Base-by-base conservation (phyloP, 2,113 vertebrate genomes). In the Uria lomvia region DNA sequence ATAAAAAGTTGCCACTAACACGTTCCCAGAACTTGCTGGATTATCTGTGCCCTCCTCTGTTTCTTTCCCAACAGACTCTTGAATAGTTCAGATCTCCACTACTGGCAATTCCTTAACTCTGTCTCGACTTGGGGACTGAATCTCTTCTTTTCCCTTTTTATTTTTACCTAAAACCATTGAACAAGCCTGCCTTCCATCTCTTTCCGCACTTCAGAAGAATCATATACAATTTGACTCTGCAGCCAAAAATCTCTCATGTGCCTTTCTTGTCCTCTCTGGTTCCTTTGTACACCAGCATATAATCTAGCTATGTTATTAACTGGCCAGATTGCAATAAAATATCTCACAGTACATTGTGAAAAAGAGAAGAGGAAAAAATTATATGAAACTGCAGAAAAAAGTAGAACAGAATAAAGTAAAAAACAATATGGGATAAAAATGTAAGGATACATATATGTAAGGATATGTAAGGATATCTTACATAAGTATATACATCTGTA, bases 21-120 rank as follows among this genome's bases (percentile, higher is more conserved):
- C 27, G 21, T 96, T 93, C 70, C 90, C 87, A 96, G 84, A 96
- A 92, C 81, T 50, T 88, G 32, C 26, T 91, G 75, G 55, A 58
- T 92, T 47, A 59, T 65, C 38, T 30, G 2, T 47, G 26, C 47
- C n/a, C n/a, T 82, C 34, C 43, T 75, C 77, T 86, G 15, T 74
- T 86, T 94, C 49, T 88, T 83, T 92, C 72, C 65, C 73, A 92
- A 74, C 6, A 72, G 40, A 52, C 38, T 87, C 9, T 42, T 81
- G 26, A 85, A 60, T 38, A 80, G 58, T 47, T 82, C 40, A 66
- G 20, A 19, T 68, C 45, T 65, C n/a, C 40, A 47, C 13, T 73
- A 38, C 34, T 56, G 19, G 18, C 22, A 95, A 72, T 79, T 72
- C 38, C 6, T 55, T 74, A 87, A 32, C 29, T 78, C 36, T 63